A percentile compares a stretch with the other conserved stretches of the same genome.
Evolutionary conservation across 1,140 invertebrate species (phyloP).

Genomic region (Ganaspis sp.): DNA sequence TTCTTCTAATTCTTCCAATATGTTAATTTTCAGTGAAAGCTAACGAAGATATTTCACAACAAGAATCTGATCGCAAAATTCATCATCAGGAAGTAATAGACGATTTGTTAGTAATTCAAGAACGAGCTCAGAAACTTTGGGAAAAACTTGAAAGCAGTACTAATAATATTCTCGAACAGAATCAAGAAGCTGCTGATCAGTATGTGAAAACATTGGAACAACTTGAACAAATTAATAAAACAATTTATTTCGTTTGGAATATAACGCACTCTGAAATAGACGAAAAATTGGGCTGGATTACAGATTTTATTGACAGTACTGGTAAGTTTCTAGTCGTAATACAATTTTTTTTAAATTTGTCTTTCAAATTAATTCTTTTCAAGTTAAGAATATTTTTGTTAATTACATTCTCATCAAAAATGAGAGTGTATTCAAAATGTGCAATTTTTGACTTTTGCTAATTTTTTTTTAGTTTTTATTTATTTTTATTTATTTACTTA

Average conservation of each 20-base stretch:
- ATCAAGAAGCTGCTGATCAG: constrained; percentile 75
- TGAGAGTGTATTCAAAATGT: too few species aligned
- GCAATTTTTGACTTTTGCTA: too few species aligned
- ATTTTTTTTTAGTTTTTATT: too few species aligned
- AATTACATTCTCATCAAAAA: too few species aligned
- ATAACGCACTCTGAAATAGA: constrained; percentile 76
- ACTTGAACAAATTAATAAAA: constrained; percentile 79
- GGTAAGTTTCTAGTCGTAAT: too few species aligned
- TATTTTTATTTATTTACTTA: too few species aligned
- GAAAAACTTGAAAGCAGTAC: constrained; percentile 76
- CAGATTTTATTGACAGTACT: constrained; percentile 76
- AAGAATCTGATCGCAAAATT: constrained; percentile 71
- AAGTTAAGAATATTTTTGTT: too few species aligned
- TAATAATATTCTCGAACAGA: constrained; percentile 77
- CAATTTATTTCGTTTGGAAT: constrained; percentile 77
- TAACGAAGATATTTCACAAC: constrained; percentile 73
- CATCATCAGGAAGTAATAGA: constrained; percentile 78
- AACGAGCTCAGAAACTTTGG: constrained; percentile 77
- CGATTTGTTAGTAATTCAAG: constrained; percentile 78
- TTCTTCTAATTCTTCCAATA: too few species aligned
- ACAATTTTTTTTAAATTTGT: too few species aligned
- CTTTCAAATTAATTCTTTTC: too few species aligned
- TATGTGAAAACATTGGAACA: constrained; percentile 79
- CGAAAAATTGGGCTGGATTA: constrained; percentile 78
- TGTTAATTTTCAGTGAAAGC: constrained; percentile 71